A percentile compares a stretch with the other conserved stretches of the same genome.
phyloP scores from a whole-genome alignment of 1,140 invertebrate species.

The Apis cerana region DNA sequence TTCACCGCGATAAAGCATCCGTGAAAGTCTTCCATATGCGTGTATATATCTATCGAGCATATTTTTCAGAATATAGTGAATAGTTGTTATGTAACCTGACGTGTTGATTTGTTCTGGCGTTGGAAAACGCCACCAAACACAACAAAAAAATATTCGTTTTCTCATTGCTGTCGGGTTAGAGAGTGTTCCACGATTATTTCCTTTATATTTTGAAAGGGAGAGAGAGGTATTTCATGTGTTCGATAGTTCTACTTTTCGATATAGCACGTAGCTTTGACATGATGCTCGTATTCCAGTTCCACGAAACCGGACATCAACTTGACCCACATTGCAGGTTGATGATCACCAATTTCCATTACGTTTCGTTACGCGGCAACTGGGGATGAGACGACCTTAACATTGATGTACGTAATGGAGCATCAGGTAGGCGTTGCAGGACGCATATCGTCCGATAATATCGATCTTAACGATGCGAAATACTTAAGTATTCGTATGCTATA shows the following conservation, averaged over 20 bases:
- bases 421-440: neutral
- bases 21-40: constrained; percentile 17
- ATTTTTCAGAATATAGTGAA: neutral
- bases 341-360: constrained; percentile 43
- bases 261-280: too few species aligned
- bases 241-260: too few species aligned
- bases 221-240: too few species aligned
- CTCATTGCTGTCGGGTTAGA: too few species aligned
- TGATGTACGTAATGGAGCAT: constrained; percentile 19
- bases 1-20: neutral
- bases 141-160: too few species aligned
- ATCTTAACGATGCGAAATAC: neutral
- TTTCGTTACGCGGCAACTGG: constrained; percentile 28
- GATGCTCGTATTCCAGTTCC: constrained; percentile 49
- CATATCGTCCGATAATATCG: constrained; percentile 11
- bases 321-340: constrained; percentile 59
- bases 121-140: too few species aligned
- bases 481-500: too few species aligned
- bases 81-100: neutral
- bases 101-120: too few species aligned
- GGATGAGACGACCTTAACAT: constrained; percentile 69
- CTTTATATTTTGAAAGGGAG: too few species aligned
- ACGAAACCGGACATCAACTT: constrained; percentile 71
- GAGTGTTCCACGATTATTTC: too few species aligned
- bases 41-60: neutral